Percentiles rank a stretch among this genome's conserved stretches.
phyloP scores from a whole-genome alignment of 35 echinoderm and acorn worm genomes.

The Diadema setosum region DNA sequence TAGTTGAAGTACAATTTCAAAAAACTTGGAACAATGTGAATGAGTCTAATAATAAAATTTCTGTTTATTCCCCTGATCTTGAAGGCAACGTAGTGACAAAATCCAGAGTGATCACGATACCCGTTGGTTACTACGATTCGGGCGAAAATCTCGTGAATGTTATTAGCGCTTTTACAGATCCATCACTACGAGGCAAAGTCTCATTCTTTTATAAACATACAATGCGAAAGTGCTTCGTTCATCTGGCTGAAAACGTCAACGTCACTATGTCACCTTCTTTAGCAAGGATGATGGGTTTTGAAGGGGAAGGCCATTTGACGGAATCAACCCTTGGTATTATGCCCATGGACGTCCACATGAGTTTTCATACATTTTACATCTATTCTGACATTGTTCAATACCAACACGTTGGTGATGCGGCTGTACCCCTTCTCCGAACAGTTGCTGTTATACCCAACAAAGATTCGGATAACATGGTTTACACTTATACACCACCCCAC shows the following conservation, averaged over 20 bases:
- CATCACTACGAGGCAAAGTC: background rate
- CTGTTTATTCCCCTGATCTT: background rate
- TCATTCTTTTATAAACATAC: background rate
- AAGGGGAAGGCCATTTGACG: background rate
- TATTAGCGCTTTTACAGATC: background rate
- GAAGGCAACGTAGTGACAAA: background rate
- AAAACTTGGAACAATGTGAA: constrained; percentile 30
- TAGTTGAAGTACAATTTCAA: constrained; percentile 36
- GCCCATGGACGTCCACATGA: constrained; percentile 18
- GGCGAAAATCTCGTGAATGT: background rate
- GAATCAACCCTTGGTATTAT: background rate
- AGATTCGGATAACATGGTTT: background rate
- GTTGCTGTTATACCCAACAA: background rate
- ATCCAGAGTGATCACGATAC: background rate
- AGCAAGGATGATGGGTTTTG: constrained; percentile 34
- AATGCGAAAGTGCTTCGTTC: background rate
- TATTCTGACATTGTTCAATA: constrained; percentile 31
- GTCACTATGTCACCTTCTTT: background rate
- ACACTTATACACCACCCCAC: background rate
- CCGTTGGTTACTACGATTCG: constrained; percentile 17
- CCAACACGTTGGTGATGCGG: background rate
- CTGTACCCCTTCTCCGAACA: background rate
- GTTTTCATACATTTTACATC: constrained; percentile 40
- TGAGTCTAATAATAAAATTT: constrained; percentile 15
- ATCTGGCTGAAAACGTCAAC: background rate